Conservation (phyloP, 2,888 invertebrate species). For the Polyommatus iphigenia region DNA sequence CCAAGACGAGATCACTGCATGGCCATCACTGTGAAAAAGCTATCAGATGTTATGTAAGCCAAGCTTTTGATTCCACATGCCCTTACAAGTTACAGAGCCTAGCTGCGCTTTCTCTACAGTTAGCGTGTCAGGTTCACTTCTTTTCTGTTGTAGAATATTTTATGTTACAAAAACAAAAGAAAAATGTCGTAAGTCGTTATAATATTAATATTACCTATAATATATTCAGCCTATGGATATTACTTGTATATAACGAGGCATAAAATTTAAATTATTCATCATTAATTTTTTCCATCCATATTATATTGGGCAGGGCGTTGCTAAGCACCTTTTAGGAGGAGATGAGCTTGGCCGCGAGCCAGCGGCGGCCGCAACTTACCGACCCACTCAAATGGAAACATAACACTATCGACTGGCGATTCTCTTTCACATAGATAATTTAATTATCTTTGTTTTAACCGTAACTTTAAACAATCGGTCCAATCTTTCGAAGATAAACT, state of each 20-base stretch:
- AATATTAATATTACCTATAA: too few species aligned
- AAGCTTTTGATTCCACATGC: too few species aligned
- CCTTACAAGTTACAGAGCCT: too few species aligned
- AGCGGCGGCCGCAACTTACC: slow-evolving; percentile 40
- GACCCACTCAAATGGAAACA: slow-evolving; percentile 39
- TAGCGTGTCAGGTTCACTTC: too few species aligned
- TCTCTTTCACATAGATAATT: slow-evolving; percentile 39
- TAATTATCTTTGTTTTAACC: slow-evolving; percentile 33
- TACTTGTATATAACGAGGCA: background rate
- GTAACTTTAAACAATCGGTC: slow-evolving; percentile 21
- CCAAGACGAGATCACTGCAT: too few species aligned
- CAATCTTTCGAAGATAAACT: slow-evolving; percentile 5
- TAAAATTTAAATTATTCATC: slow-evolving; percentile 25
- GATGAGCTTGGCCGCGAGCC: slow-evolving; percentile 46
- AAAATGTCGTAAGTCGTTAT: too few species aligned
- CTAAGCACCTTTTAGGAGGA: slow-evolving; percentile 46
- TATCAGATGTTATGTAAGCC: too few species aligned
- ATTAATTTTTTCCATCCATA: slow-evolving; percentile 40
- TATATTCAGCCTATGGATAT: too few species aligned
- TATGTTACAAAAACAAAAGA: too few species aligned
- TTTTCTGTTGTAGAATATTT: too few species aligned
- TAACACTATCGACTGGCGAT: slow-evolving; percentile 41
- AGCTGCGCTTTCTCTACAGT: too few species aligned
- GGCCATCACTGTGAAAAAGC: too few species aligned
- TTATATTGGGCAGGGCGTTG: slow-evolving; percentile 44